Conservation (phyloP, 2,113 vertebrate genomes). For the Podiceps cristatus region DNA sequence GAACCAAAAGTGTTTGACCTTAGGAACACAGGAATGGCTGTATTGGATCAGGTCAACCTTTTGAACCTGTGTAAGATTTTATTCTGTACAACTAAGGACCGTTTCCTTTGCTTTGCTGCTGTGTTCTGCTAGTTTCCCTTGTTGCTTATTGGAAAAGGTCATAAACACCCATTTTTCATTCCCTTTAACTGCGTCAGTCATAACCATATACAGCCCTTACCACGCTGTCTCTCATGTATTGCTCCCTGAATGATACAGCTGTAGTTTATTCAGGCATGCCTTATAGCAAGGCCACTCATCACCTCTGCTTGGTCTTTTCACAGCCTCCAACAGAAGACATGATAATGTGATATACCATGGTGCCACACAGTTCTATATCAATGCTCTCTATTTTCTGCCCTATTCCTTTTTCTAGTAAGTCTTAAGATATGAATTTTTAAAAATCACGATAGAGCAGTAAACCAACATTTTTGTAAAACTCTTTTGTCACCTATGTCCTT, state of each 20-base stretch:
- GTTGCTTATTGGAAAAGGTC: background rate
- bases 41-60: background rate
- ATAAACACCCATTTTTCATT: background rate
- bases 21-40: background rate
- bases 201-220: rapidly evolving
- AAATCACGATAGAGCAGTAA: background rate
- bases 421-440: background rate
- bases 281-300: background rate
- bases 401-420: background rate
- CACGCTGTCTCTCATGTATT: background rate
- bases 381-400: background rate
- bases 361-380: too few species aligned
- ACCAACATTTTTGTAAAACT: background rate
- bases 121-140: background rate
- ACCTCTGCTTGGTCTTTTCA: background rate
- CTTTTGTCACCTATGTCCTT: background rate
- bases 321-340: background rate
- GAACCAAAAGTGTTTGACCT: background rate
- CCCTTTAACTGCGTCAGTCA: background rate
- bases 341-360: rapidly evolving
- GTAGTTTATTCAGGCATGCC: background rate
- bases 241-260: background rate
- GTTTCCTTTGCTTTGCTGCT: background rate
- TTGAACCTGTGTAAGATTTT: background rate
- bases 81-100: background rate